Conservation (phyloP, 2,113 vertebrate species). For the Catharus minimus region DNA sequence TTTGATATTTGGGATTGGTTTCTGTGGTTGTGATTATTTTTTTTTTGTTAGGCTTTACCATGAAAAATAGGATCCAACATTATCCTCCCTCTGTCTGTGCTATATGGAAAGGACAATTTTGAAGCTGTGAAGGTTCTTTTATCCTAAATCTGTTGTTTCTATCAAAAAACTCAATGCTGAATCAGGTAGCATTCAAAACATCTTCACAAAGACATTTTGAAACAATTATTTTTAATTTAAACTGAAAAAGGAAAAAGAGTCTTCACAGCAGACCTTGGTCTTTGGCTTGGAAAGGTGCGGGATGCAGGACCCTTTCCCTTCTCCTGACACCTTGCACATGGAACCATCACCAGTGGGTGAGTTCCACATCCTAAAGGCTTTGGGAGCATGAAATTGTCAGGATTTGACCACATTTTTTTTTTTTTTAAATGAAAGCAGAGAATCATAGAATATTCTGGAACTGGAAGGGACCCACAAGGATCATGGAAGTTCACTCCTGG, state of each 20-base stretch:
- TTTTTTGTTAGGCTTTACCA: neutral
- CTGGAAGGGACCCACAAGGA: neutral
- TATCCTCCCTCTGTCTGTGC: fast-evolving
- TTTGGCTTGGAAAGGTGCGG: neutral
- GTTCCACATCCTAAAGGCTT: neutral
- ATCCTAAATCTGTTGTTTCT: neutral
- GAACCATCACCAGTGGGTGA: neutral
- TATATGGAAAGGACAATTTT: neutral
- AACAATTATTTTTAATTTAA: neutral
- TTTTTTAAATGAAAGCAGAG: neutral
- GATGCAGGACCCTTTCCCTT: neutral
- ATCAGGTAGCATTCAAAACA: fast-evolving
- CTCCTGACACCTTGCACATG: neutral
- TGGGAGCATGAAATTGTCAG: neutral
- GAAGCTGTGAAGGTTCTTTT: neutral
- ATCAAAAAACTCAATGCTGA: neutral
- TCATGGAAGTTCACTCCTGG: neutral
- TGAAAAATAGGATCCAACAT: too few species aligned
- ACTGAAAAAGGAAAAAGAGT: neutral
- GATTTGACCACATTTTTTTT: neutral
- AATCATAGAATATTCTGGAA: neutral
- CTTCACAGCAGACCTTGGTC: neutral
- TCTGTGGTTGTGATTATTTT: neutral
- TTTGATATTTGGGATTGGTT: neutral
- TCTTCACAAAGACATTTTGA: neutral